These are phyloP conservation scores for Erebia aethiops DNA, from an alignment of 2,888 invertebrate genomes.

Conservation along the genomic window DNA sequence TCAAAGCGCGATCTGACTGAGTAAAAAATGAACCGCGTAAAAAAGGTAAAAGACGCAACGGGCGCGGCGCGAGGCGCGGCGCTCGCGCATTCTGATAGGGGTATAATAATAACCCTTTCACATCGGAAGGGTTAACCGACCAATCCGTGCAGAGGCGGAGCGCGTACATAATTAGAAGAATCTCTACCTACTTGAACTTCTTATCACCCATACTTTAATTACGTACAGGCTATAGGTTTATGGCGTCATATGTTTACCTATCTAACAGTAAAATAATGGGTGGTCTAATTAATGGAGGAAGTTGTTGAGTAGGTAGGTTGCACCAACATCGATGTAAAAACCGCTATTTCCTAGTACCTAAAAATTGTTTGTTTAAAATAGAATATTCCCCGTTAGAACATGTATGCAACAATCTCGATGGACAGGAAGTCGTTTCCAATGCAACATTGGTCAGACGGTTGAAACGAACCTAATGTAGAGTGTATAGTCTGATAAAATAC, in stretches of 20 bases:
- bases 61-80: slow-evolving; percentile 50
- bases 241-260: not conserved
- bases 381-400: too few species aligned
- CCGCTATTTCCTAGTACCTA: too few species aligned
- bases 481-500: slow-evolving; percentile 57
- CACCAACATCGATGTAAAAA: too few species aligned
- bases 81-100: slow-evolving; percentile 64
- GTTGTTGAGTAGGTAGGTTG: too few species aligned
- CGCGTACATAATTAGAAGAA: slow-evolving; percentile 49
- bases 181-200: slow-evolving; percentile 34
- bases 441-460: slow-evolving; percentile 19
- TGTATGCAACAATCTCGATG: not conserved
- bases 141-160: slow-evolving; percentile 75
- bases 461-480: not conserved
- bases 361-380: too few species aligned
- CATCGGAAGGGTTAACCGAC: slow-evolving; percentile 69
- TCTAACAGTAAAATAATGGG: not conserved
- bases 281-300: not conserved
- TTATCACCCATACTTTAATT: not conserved
- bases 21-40: slow-evolving; percentile 69
- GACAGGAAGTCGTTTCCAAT: slow-evolving; percentile 36
- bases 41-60: slow-evolving; percentile 70
- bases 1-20: slow-evolving; percentile 57
- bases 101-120: slow-evolving; percentile 80
- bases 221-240: not conserved